These are phyloP conservation scores for Itoplectis maculator DNA, from an alignment of 2,888 invertebrate species.

Conservation along the genomic window DNA sequence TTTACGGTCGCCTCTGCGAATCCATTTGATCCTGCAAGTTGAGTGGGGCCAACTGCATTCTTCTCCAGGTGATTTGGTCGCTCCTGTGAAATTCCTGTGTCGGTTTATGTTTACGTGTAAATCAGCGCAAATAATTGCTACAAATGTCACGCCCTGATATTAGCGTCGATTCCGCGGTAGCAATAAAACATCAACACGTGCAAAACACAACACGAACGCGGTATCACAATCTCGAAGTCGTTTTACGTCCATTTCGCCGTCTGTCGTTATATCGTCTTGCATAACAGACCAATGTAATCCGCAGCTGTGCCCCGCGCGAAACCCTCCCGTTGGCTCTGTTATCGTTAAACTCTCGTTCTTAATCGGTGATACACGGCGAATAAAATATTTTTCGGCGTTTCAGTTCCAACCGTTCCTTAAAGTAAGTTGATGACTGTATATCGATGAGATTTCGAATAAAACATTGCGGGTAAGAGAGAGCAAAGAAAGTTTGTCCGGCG, in stretches of 20 bases:
- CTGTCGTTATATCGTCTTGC: slow-evolving; percentile 14
- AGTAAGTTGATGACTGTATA: neutral
- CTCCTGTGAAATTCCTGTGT: too few relatives aligned
- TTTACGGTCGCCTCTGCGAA: too few relatives aligned
- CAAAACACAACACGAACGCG: neutral
- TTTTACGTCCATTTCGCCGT: neutral
- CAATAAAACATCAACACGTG: neutral
- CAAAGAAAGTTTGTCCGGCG: slow-evolving; percentile 24
- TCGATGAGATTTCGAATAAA: too few relatives aligned
- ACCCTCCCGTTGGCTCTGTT: neutral
- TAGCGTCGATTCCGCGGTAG: neutral
- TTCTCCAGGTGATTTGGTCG: too few relatives aligned
- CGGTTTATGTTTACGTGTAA: neutral
- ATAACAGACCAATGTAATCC: neutral
- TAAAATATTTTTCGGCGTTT: neutral
- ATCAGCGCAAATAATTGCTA: neutral
- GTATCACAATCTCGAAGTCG: neutral
- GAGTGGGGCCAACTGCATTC: too few relatives aligned
- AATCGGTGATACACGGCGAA: neutral
- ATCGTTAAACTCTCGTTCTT: neutral
- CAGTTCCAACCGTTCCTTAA: too few relatives aligned
- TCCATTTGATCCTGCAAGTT: too few relatives aligned
- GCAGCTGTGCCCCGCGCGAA: slow-evolving; percentile 1
- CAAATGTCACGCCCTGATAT: neutral
- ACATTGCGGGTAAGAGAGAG: too few relatives aligned